A percentile compares a stretch with the other conserved stretches of the same genome.
Conservation (phyloP, 2,113 vertebrate genomes). For the Varanus salvator region DNA sequence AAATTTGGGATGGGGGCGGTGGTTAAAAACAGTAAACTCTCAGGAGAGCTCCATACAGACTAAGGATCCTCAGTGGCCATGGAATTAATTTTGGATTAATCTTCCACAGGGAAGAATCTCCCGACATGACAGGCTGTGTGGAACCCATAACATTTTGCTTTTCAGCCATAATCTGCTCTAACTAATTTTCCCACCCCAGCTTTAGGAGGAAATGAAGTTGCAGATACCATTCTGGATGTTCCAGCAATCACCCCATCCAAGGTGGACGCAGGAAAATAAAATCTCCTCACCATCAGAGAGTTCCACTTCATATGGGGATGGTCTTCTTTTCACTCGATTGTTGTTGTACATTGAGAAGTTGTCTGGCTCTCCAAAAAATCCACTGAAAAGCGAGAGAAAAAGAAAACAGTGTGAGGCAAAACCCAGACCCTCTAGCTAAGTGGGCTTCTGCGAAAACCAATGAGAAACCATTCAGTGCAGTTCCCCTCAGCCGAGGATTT, state of each 20-base stretch:
- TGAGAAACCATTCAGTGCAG: not conserved
- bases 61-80: not conserved
- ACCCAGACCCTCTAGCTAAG: not conserved
- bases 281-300: slow-evolving; percentile 87
- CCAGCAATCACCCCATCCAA: not conserved
- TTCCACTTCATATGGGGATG: slow-evolving; percentile 95
- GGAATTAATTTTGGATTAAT: not conserved
- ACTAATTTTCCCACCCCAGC: not conserved
- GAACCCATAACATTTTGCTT: not conserved
- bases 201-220: not conserved
- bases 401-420: slow-evolving; percentile 28
- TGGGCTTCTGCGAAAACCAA: not conserved
- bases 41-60: too few species aligned
- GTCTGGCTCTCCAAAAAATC: slow-evolving; percentile 90
- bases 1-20: too few species aligned
- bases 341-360: slow-evolving; percentile 91
- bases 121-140: not conserved
- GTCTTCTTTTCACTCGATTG: slow-evolving; percentile 87
- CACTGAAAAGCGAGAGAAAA: slow-evolving; percentile 67
- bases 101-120: not conserved
- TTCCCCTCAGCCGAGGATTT: not conserved
- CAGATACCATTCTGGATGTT: not conserved
- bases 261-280: not conserved
- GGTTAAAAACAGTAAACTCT: not conserved
- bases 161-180: not conserved